Conservation (phyloP, 2,888 invertebrate species). For the Smittia aterrima region DNA sequence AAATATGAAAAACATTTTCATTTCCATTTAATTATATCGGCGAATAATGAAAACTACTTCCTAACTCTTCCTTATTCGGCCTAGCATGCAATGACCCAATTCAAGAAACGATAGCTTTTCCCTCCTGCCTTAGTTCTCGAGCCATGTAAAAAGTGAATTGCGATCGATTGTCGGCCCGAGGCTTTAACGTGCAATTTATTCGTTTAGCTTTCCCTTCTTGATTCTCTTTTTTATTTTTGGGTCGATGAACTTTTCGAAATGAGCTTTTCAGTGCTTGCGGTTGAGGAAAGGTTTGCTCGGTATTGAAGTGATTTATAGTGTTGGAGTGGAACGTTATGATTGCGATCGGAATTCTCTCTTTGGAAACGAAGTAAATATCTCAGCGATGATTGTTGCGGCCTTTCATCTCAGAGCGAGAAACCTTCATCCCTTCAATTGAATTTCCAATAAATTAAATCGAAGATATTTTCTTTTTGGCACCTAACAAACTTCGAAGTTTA, state of each 20-base stretch:
- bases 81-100: slow-evolving; percentile 39
- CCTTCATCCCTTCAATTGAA: too few relatives aligned
- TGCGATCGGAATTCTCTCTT: too few relatives aligned
- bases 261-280: background rate
- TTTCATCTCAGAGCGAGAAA: too few relatives aligned
- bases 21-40: slow-evolving; percentile 9
- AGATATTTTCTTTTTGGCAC: background rate
- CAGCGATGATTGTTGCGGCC: too few relatives aligned
- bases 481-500: background rate
- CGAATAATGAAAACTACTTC: background rate
- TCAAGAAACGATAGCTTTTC: background rate
- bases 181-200: slow-evolving; percentile 18
- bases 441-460: too few relatives aligned
- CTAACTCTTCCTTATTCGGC: slow-evolving; percentile 9
- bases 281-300: background rate
- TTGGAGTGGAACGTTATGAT: background rate
- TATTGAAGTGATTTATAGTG: background rate
- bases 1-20: background rate
- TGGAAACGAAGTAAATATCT: too few relatives aligned
- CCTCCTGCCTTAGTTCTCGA: slow-evolving; percentile 22
- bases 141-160: slow-evolving; percentile 34
- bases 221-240: background rate
- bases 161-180: slow-evolving; percentile 13
- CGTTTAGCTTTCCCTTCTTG: background rate
- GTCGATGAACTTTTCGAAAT: background rate